Evolutionary conservation across 2,888 invertebrate species (phyloP).

Genomic region (Clusia tigrina): DNA sequence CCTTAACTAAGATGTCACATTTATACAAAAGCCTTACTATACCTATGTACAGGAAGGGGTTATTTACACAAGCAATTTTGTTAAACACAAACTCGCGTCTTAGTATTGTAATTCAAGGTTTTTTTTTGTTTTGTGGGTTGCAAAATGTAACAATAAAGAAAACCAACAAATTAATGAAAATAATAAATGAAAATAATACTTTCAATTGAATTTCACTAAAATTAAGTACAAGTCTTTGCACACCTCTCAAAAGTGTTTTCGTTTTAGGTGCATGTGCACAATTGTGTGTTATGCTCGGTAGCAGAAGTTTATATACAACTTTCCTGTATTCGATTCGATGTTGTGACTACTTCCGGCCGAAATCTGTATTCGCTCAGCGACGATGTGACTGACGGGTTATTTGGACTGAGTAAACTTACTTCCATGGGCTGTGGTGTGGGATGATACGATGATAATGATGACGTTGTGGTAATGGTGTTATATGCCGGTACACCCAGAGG

Average conservation of each 20-base stretch:
- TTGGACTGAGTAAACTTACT: conserved; percentile 64
- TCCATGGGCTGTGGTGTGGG: conserved; percentile 65
- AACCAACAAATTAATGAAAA: background rate
- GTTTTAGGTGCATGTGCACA: background rate
- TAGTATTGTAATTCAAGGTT: conserved; percentile 8
- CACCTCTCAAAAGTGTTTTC: conserved; percentile 2
- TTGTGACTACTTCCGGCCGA: conserved; percentile 85
- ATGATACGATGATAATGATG: conserved; percentile 54
- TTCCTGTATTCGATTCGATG: conserved; percentile 87
- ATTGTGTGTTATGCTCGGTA: background rate
- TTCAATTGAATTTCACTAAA: background rate
- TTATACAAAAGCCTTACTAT: background rate
- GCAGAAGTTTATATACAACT: conserved; percentile 80
- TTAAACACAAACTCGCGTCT: conserved; percentile 21
- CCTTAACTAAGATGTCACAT: background rate
- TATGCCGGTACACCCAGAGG: conserved; percentile 53
- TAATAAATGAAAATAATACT: conserved; percentile 5
- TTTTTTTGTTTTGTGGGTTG: background rate
- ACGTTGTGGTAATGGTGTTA: conserved; percentile 50
- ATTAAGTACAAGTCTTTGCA: conserved; percentile 18
- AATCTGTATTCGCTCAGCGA: conserved; percentile 81
- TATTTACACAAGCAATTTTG: conserved; percentile 23
- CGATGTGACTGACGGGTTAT: conserved; percentile 71
- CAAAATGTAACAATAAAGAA: background rate
- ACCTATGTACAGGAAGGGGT: background rate